Percentiles rank a stretch among this genome's conserved stretches.
Evolutionary conservation across 2,797 vertebrate species (phyloP).

Genomic region (Dallia pectoralis): DNA sequence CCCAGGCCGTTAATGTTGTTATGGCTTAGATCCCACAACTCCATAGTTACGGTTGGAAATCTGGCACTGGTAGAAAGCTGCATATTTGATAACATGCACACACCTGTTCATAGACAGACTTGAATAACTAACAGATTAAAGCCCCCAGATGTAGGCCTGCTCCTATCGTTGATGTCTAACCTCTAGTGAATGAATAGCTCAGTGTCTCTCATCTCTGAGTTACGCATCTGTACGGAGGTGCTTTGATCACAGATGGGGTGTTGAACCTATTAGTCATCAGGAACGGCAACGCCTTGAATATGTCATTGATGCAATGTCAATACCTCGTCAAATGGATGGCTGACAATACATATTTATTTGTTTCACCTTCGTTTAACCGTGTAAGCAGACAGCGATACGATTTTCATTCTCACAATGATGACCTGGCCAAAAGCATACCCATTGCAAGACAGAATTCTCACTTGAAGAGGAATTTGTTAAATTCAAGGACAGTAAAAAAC

Average conservation of each 20-base stretch:
- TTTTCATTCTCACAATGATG: too few species aligned
- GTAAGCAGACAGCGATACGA: too few species aligned
- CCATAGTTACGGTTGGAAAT: constrained; percentile 48
- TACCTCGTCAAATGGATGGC: not conserved
- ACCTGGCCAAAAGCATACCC: too few species aligned
- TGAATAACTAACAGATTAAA: constrained; percentile 67
- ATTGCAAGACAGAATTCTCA: too few species aligned
- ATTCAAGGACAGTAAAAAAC: too few species aligned
- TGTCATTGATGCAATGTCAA: constrained; percentile 43
- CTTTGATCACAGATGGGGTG: constrained; percentile 67
- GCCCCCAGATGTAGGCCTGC: constrained; percentile 55
- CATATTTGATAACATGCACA: constrained; percentile 57
- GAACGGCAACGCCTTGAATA: constrained; percentile 49
- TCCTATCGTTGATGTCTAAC: constrained; percentile 69
- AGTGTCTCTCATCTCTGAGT: constrained; percentile 56
- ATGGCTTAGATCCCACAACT: constrained; percentile 41
- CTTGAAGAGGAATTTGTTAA: too few species aligned
- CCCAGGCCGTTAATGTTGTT: constrained; percentile 39
- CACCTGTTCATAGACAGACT: constrained; percentile 58
- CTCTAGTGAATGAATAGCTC: constrained; percentile 66
- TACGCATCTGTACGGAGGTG: constrained; percentile 51
- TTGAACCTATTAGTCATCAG: constrained; percentile 59
- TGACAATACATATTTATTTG: not conserved
- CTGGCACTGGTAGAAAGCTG: constrained; percentile 51
- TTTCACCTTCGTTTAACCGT: too few species aligned